Conservation (phyloP, 1,140 invertebrate genomes). For the Antheraea pernyi region DNA sequence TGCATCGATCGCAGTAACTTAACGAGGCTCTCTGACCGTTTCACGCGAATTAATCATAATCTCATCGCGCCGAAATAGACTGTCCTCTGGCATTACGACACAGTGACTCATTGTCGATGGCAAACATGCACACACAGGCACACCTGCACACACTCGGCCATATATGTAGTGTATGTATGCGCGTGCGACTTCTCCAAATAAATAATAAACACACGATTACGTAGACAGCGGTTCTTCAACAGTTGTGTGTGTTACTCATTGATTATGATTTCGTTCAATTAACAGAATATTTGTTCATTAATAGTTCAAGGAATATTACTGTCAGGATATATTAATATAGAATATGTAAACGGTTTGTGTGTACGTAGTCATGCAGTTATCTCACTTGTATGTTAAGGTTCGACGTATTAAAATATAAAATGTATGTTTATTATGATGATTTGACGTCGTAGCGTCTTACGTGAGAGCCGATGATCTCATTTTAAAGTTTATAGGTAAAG, state of each 20-base stretch:
- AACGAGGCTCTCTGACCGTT: slow-evolving; percentile 39
- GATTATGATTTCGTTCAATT: slow-evolving; percentile 22
- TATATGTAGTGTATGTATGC: slow-evolving; percentile 47
- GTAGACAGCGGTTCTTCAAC: slow-evolving; percentile 54
- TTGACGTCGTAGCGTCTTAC: too few relatives aligned
- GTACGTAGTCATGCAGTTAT: background rate
- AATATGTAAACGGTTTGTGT: background rate
- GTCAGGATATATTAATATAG: slow-evolving; percentile 3
- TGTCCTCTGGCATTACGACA: slow-evolving; percentile 66
- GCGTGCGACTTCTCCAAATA: slow-evolving; percentile 48
- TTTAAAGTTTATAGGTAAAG: too few relatives aligned
- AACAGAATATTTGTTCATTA: slow-evolving; percentile 42
- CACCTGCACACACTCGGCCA: slow-evolving; percentile 49
- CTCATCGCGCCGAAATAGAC: slow-evolving; percentile 71
- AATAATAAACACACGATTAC: slow-evolving; percentile 53
- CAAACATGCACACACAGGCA: slow-evolving; percentile 44
- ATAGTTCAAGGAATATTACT: slow-evolving; percentile 39
- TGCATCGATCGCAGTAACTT: slow-evolving; percentile 21
- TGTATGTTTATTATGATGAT: background rate
- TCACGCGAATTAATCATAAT: slow-evolving; percentile 67
- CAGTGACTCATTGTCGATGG: slow-evolving; percentile 61
- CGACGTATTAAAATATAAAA: background rate
- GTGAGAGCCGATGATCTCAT: too few relatives aligned
- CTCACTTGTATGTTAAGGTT: background rate
- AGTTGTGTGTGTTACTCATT: slow-evolving; percentile 34